Evolutionary conservation across 2,888 invertebrate species (phyloP).

Genomic region (Pheosia gnoma): DNA sequence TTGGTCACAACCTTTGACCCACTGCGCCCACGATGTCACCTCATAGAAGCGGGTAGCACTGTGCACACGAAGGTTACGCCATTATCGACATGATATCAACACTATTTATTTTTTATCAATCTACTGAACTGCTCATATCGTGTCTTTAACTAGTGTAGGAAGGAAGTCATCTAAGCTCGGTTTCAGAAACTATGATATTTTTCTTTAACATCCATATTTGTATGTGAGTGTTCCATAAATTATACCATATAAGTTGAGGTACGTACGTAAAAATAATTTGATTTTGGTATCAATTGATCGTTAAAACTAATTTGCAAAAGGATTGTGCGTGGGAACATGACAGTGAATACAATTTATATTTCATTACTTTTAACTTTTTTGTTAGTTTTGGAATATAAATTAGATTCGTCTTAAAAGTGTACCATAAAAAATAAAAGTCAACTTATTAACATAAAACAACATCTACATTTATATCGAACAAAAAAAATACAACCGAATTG

Average conservation of each 20-base stretch:
- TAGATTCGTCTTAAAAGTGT: slow-evolving; percentile 17
- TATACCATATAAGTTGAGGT: slow-evolving; percentile 21
- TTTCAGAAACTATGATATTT: slow-evolving; percentile 4
- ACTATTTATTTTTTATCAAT: slow-evolving; percentile 59
- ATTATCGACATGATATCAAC: slow-evolving; percentile 49
- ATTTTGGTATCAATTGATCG: slow-evolving; percentile 18
- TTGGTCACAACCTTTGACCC: slow-evolving; percentile 23
- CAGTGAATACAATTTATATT: slow-evolving; percentile 16
- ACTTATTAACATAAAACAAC: slow-evolving; percentile 19
- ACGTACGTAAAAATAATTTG: slow-evolving; percentile 26
- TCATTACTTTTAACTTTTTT: slow-evolving; percentile 14
- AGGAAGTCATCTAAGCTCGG: slow-evolving; percentile 19
- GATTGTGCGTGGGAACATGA: slow-evolving; percentile 18
- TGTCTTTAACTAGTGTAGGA: slow-evolving; percentile 40
- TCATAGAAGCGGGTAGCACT: slow-evolving; percentile 48
- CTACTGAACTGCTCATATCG: slow-evolving; percentile 48
- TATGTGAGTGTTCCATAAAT: slow-evolving; percentile 21
- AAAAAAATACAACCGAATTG: no score
- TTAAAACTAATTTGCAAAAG: slow-evolving; percentile 11
- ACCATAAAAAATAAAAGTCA: slow-evolving; percentile 15
- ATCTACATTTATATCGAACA: neutral
- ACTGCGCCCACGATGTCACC: slow-evolving; percentile 28
- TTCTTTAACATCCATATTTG: slow-evolving; percentile 9
- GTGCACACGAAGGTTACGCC: slow-evolving; percentile 42
- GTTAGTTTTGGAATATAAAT: slow-evolving; percentile 23